Conservation (phyloP, 2,113 vertebrate genomes). For the Uria aalge region DNA sequence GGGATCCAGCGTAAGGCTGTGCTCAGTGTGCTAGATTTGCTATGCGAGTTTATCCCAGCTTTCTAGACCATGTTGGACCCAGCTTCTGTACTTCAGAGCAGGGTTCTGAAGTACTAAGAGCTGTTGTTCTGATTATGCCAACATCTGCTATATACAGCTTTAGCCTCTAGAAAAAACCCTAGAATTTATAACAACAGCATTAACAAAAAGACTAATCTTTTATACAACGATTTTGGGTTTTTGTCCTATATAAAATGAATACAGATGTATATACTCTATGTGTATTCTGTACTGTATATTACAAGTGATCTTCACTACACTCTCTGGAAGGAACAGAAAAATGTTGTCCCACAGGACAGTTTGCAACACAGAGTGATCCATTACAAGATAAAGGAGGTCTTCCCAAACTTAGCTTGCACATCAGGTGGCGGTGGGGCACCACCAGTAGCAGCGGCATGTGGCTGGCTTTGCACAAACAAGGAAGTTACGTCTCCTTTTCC, state of each 20-base stretch:
- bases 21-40: neutral
- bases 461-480: neutral
- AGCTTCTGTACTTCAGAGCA: neutral
- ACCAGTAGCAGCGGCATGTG: neutral
- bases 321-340: neutral
- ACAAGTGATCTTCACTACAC: neutral
- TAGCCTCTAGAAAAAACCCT: neutral
- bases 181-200: neutral
- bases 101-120: neutral
- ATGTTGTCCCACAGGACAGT: neutral
- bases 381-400: neutral
- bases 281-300: neutral
- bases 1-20: neutral
- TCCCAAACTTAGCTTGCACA: neutral
- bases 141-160: neutral
- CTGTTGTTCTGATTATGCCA: neutral
- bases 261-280: neutral
- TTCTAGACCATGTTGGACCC: neutral
- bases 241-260: neutral
- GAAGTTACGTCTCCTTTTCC: neutral
- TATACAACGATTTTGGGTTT: neutral
- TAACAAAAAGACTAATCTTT: neutral
- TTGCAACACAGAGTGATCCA: neutral
- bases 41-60: neutral
- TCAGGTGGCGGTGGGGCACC: neutral